Evolutionary conservation across 2,797 vertebrate species (phyloP), one percentile per base, ranked within the genome.

Genomic region (Enteromius viviparus): DNA sequence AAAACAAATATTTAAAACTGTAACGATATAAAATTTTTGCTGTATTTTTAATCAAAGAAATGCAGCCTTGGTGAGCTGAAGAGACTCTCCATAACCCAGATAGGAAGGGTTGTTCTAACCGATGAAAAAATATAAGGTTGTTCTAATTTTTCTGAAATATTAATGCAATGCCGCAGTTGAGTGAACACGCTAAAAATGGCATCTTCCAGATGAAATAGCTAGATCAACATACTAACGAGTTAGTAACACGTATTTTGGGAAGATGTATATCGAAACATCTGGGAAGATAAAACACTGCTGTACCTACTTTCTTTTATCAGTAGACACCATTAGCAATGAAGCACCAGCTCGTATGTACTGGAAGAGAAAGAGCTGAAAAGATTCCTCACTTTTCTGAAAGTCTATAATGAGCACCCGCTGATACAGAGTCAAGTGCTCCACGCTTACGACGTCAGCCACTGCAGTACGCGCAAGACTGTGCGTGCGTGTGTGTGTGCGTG

Each of bases 381-480:
- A 53, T 66, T 42, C 74, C 26, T 49, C 11, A 45, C 75, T 29
- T 29, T 47, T 77, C 15, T 7, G 9, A 77, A 58, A 49, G 42
- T 45, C 19, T n/a, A 65, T 42, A 55, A 42, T n/a, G 34, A 69
- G 21, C 58, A 49, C 76, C 62, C 40, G 15, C 26, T 72, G 53
- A 74, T 17, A 21, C 65, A 76, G 37, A 75, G 71, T 83, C 71
- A 79, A 69, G 65, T 72, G 53, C 3, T 75, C 29, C 17, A 42
- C 8, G 69, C 81, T 86, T 79, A 87, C 83, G 72, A 86, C 68
- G 58, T 64, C 84, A 83, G 69, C 78, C 81, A 75, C 84, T 66
- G 76, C 86, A 81, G 75, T 84, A 53, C 58, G 55, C 14, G 53
- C 47, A 53, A 23, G 26, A 64, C 40, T 19, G 58, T 66, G 76